Base-by-base conservation (phyloP, 1,140 invertebrate genomes). In the Lucilia sericata region DNA sequence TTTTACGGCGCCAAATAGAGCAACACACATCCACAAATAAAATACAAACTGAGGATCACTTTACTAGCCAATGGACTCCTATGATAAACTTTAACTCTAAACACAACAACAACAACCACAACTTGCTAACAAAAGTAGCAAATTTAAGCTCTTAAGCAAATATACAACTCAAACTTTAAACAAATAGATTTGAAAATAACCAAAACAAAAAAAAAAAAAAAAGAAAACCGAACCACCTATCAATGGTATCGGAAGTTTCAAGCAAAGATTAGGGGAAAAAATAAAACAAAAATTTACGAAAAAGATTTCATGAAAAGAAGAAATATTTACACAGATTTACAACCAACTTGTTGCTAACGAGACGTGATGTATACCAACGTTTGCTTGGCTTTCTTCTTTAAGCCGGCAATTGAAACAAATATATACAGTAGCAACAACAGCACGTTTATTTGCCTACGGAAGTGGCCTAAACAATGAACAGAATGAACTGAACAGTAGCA, bases 1-100 rank as follows among this genome's bases (percentile, higher is more conserved):
- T 60, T 82, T 82, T 82, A 82, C 81, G 81, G 81, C 81, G 60
- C 81, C 81, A 82, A 82, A 82, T 82, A 82, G 51, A 82, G 81
- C 81, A 82, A 82, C 47, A 80, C 65, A 70, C 12, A 12, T 70
- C 21, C 19, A 70, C n/a, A 70, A 70, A 70, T 70, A 25, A 65
- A 70, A 21, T 70, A 17, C 14, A 70, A 70, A 25, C 65, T 25
- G 8, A 21, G 19, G n/a, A 70, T 70, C 65, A 70, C 19, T 70
- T 10, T 70, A 21, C n/a, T 70, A 12, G 19, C 65, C 19, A 65
- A 55, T 60, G n/a, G n/a, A 60, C n/a, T 19, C 8, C 4, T 19
- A 70, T 70, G 65, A 70, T 70, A 70, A 70, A 70, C 65, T 70
- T 25, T 21, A 60, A 70, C 65, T 70, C 65, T 70, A 12, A 14